Percentiles rank a stretch among this genome's conserved stretches.
These are phyloP conservation scores for Poecile montanus DNA, from an alignment of 2,797 vertebrate genomes.

Conservation along the genomic window DNA sequence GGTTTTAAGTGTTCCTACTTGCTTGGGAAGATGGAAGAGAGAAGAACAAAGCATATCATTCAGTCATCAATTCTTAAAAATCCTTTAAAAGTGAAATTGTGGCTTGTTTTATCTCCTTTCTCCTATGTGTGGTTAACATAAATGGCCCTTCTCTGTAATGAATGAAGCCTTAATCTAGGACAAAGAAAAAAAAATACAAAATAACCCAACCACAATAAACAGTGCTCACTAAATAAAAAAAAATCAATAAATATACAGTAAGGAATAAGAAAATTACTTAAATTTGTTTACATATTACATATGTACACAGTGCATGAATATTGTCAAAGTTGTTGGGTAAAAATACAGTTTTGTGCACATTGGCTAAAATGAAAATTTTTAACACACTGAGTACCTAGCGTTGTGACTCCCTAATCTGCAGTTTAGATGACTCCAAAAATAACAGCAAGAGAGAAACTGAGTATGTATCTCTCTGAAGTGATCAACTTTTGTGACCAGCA, in stretches of 20 bases:
- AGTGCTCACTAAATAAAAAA: not conserved
- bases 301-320: not conserved
- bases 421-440: not conserved
- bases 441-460: not conserved
- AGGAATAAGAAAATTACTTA: not conserved
- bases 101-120: not conserved
- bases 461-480: not conserved
- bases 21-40: not conserved
- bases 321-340: not conserved
- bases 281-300: not conserved
- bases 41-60: not conserved
- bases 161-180: not conserved
- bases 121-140: not conserved
- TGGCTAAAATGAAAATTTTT: slow-evolving; percentile 13
- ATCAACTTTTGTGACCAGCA: not conserved
- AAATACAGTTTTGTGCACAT: not conserved
- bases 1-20: not conserved
- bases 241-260: not conserved
- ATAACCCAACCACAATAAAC: not conserved
- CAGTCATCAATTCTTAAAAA: not conserved
- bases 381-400: not conserved
- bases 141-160: not conserved
- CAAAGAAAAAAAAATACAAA: not conserved
- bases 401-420: not conserved
- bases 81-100: not conserved